A percentile compares a stretch with the other conserved stretches of the same genome.
Conservation (phyloP, 2,888 invertebrate species). For the Coelopa pilipes region DNA sequence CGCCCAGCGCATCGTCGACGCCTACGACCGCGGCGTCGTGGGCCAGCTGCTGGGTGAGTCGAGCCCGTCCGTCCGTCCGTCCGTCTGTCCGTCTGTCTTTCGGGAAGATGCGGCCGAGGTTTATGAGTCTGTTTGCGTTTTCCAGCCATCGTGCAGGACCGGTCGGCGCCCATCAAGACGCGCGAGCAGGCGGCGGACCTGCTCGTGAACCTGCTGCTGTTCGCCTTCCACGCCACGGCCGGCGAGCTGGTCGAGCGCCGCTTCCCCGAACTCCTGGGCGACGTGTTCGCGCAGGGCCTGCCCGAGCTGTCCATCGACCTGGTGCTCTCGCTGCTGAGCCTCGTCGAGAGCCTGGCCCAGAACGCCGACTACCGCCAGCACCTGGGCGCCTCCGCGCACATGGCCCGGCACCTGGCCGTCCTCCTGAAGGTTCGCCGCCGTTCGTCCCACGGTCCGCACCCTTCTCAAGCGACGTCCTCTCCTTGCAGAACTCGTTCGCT, state of each 20-base stretch:
- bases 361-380: constrained; percentile 51
- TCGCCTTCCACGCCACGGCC: constrained; percentile 49
- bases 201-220: constrained; percentile 48
- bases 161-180: constrained; percentile 47
- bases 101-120: too few species aligned
- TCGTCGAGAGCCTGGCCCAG: constrained; percentile 54
- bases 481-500: constrained; percentile 44
- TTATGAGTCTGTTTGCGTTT: too few species aligned
- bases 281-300: constrained; percentile 49
- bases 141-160: constrained; percentile 43
- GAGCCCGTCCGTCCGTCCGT: too few species aligned
- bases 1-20: constrained; percentile 48
- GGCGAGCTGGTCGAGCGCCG: constrained; percentile 43
- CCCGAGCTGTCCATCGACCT: constrained; percentile 53
- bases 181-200: constrained; percentile 55
- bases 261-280: constrained; percentile 41
- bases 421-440: constrained; percentile 52
- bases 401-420: constrained; percentile 47
- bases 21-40: constrained; percentile 45
- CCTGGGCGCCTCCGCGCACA: constrained; percentile 32
- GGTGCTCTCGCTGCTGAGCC: constrained; percentile 50
- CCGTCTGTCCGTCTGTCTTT: too few species aligned
- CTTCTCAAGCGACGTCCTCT: neutral
- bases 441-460: neutral
- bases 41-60: constrained; percentile 44